Conservation (phyloP, 2,888 invertebrate genomes). For the Caenorhabditis sp. region DNA sequence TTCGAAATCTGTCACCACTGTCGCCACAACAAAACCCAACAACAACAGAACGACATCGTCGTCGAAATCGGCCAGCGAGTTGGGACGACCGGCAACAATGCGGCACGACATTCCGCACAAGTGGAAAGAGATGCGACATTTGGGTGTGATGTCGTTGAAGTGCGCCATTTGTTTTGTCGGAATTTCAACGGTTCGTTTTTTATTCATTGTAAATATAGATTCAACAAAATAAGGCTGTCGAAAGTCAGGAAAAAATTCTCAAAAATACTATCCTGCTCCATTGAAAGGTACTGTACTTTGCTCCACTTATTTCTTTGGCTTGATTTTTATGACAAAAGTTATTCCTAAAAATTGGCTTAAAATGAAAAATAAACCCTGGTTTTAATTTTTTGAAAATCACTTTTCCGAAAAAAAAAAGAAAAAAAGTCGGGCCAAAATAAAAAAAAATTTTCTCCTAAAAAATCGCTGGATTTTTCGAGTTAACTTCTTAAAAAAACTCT, state of each 20-base stretch:
- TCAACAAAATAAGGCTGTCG: no score
- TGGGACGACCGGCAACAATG: constrained; percentile 31
- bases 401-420: no score
- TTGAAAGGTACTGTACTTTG: no score
- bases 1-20: background rate
- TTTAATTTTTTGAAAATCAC: no score
- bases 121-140: constrained; percentile 47
- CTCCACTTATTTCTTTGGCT: background rate
- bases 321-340: background rate
- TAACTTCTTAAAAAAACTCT: background rate
- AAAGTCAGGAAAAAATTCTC: no score
- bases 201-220: no score
- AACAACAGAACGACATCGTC: constrained; percentile 2
- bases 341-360: no score
- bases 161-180: constrained; percentile 50
- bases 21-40: background rate
- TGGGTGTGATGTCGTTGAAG: constrained; percentile 40
- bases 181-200: constrained; percentile 23
- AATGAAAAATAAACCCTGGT: no score
- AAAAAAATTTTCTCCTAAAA: no score
- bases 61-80: constrained; percentile 12
- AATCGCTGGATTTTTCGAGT: background rate
- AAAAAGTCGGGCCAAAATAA: no score
- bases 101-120: constrained; percentile 52
- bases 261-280: no score